Base-by-base conservation (phyloP, 2,797 vertebrate genomes). In the Pipistrellus kuhlii region DNA sequence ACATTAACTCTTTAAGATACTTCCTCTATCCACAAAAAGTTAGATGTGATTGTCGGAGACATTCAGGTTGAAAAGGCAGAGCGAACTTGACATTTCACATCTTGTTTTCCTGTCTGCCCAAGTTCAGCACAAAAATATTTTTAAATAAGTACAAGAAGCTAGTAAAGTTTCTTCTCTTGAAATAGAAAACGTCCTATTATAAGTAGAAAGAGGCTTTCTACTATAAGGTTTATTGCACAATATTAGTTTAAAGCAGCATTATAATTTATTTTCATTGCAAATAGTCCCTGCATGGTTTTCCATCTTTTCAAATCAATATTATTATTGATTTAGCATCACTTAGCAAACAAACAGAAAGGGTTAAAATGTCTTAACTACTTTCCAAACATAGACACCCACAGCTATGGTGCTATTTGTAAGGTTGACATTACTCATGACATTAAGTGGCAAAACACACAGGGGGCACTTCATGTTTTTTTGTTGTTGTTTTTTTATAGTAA, bases 251-350 rank as follows among this genome's bases (percentile, higher is more conserved):
- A 94, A 93, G 27, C 55, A 71, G 59, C 18, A 85, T 46, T 85
- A 35, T 84, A 44, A 94, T 59, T 93, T 85, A 94, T 95, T 95
- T 82, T 83, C 66, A 88, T n/a, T 48, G n/a, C 38, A 94, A 91
- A 78, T n/a, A 93, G 32, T 88, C 90, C 93, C 66, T 30, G 27
- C 35, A 87, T 57, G n/a, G 25, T 82, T 91, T 91, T 73, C 17
- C 17, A 84, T 57, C 71, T 71, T 91, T 96, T 89, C 46, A 77
- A 93, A 94, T 71, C 66, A 93, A 69, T 84, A 71, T 89, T 81
- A 84, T 41, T 76, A 41, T 38, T 90, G 59, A 94, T 91, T 93
- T 90, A 82, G 55, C 81, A 95, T 90, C 53, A 35, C 32, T 55
- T 90, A 41, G 77, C 38, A 86, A 91, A 86, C 18, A 85, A 92